Evolutionary conservation across 2,888 invertebrate species (phyloP), one percentile per base, ranked within the genome.

Genomic region (Hirtodrosophila confusa): DNA sequence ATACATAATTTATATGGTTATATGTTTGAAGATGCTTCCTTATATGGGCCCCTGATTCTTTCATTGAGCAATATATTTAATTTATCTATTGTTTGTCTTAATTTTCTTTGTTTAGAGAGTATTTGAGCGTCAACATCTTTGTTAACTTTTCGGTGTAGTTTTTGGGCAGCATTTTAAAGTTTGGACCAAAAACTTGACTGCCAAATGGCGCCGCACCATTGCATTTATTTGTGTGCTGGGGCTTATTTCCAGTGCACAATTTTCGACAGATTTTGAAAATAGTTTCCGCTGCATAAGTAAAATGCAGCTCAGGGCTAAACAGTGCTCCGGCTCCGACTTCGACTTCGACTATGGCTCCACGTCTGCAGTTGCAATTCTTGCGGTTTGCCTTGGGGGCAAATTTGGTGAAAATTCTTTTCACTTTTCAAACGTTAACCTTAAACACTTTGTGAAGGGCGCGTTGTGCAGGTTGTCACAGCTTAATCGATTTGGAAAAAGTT

Each of bases 401-500:
- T 43, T 57, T 51, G 43, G 23, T 67, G 53, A 50, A 67, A 80
- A 75, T 69, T 63, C 86, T 77, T 83, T 83, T 86, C 80, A 86
- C 80, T 85, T 80, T 82, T 64, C 65, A 76, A 76, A 69, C 48
- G 80, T 56, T 83, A 85, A 85, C 86, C 80, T 80, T 76, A 76
- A 77, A 83, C 71, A 72, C 54, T 66, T 61, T 66, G 50, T 60
- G 64, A 82, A 65, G 74, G 67, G 56, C 67, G 56, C 41, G 51
- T 33, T 47, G 39, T 47, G 49, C 37, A 61, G 50, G 41, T 74
- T 83, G 86, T 83, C 82, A 80, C 71, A 86, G 86, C 86, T 80
- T 80, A 80, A 86, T 83, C 83, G 82, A 78, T 86, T 84, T 84
- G 71, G 60, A 78, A 79, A 83, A 86, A 84, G 72, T 80, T 86